Evolutionary conservation across 2,888 invertebrate species (phyloP).

Genomic region (Therioaphis trifolii): DNA sequence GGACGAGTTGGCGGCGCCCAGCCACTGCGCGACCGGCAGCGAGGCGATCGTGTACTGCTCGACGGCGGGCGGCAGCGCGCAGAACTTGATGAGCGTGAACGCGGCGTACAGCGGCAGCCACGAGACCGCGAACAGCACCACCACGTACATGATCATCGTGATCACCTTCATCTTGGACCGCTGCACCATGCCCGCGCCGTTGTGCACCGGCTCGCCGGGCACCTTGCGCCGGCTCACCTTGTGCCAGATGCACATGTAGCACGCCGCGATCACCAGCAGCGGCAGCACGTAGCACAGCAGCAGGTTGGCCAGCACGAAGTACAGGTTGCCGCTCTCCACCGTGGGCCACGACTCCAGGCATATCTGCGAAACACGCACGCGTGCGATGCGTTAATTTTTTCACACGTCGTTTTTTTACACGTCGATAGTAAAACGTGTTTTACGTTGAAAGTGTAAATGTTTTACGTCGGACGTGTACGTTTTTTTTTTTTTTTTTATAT

Average conservation of each 20-base stretch:
- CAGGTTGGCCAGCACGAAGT: conserved; percentile 72
- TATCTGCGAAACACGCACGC: too few species aligned
- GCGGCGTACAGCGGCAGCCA: conserved; percentile 73
- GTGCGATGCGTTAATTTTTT: too few species aligned
- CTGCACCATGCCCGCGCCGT: conserved; percentile 67
- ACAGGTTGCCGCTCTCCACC: conserved; percentile 69
- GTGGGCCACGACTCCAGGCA: conserved; percentile 71
- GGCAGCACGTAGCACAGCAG: conserved; percentile 72
- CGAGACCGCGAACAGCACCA: conserved; percentile 72
- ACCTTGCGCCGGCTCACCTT: conserved; percentile 70
- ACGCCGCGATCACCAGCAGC: conserved; percentile 71
- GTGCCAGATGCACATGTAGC: conserved; percentile 72
- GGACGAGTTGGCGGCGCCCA: conserved; percentile 72
- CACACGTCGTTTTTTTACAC: too few species aligned
- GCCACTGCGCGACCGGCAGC: conserved; percentile 71
- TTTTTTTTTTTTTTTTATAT: too few species aligned
- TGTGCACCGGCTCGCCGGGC: conserved; percentile 69
- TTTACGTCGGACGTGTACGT: too few species aligned
- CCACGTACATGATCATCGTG: conserved; percentile 72
- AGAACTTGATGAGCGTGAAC: conserved; percentile 69
- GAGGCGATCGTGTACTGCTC: conserved; percentile 67
- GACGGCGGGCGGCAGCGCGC: conserved; percentile 66
- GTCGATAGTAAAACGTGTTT: too few species aligned
- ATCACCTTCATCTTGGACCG: conserved; percentile 68
- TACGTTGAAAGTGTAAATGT: too few species aligned